Conservation (phyloP, 2,113 vertebrate species). For the Microtus oregoni region DNA sequence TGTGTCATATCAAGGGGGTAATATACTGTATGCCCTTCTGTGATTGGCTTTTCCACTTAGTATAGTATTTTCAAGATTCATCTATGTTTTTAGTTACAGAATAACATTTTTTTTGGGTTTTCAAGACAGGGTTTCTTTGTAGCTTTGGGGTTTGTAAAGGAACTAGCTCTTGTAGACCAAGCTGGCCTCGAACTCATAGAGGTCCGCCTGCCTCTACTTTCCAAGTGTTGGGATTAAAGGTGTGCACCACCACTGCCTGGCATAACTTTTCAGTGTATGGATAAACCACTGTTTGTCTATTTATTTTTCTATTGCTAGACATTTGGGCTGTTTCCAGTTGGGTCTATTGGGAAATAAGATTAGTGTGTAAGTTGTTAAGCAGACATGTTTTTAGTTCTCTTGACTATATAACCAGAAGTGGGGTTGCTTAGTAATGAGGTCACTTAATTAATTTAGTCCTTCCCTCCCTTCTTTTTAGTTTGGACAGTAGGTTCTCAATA, state of each 20-base stretch:
- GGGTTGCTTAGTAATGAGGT: neutral
- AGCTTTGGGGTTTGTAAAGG: too few relatives aligned
- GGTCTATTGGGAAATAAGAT: neutral
- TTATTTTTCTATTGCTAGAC: neutral
- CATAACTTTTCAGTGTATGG: neutral
- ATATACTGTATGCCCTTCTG: neutral
- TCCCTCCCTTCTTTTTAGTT: neutral
- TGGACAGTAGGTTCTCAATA: neutral
- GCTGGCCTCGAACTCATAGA: too few relatives aligned
- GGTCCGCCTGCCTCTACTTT: too few relatives aligned
- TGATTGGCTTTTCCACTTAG: neutral
- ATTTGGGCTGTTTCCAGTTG: neutral
- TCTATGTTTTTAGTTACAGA: neutral
- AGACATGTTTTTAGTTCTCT: neutral
- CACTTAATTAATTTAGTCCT: neutral
- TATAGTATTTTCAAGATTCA: neutral
- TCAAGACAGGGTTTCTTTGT: too few relatives aligned
- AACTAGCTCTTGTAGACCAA: too few relatives aligned
- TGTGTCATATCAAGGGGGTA: neutral
- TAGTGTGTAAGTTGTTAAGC: neutral
- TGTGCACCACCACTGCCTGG: too few relatives aligned
- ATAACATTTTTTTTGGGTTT: too few relatives aligned
- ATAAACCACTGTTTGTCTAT: neutral
- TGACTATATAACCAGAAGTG: neutral
- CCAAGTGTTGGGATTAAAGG: too few relatives aligned